These are phyloP conservation scores for Cosmorhoe ocellata DNA, from an alignment of 2,888 invertebrate species.

Conservation along the genomic window DNA sequence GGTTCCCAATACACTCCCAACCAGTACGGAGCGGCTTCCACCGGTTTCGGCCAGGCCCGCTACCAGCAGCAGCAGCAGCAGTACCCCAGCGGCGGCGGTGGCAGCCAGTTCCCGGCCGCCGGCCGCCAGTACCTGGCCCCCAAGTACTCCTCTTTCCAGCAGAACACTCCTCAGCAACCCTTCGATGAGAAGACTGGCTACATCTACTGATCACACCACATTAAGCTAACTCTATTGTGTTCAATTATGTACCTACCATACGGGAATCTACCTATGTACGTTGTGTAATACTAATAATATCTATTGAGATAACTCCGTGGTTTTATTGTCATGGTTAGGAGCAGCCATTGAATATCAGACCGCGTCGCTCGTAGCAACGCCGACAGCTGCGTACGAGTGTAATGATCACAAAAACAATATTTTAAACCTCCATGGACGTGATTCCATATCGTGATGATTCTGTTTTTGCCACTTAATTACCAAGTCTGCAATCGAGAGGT, in stretches of 20 bases:
- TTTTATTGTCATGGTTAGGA: too few relatives aligned
- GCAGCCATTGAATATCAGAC: too few relatives aligned
- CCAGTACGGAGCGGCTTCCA: constrained; percentile 42
- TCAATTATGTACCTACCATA: constrained; percentile 28
- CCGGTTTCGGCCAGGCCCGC: constrained; percentile 25
- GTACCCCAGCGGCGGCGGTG: constrained; percentile 15
- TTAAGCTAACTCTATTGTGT: constrained; percentile 26
- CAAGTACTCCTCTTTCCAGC: constrained; percentile 42
- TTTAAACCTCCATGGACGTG: background rate
- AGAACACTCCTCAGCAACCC: constrained; percentile 59
- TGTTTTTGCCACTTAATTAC: constrained; percentile 9
- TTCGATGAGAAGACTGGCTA: constrained; percentile 73
- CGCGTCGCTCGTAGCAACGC: too few relatives aligned
- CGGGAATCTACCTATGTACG: too few relatives aligned
- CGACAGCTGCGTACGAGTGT: background rate
- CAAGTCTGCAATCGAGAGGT: constrained; percentile 12
- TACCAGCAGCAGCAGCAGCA: constrained; percentile 19
- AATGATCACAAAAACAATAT: background rate
- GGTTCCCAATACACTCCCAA: constrained; percentile 38
- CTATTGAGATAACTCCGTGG: constrained; percentile 28
- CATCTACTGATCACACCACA: constrained; percentile 52
- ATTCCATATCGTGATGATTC: constrained; percentile 13
- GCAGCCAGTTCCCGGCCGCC: constrained; percentile 45
- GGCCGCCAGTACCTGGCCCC: constrained; percentile 69
- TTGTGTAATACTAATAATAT: constrained; percentile 40